Percentiles rank a stretch among this genome's conserved stretches.
These are phyloP conservation scores for Anas acuta DNA, from an alignment of 2,797 vertebrate genomes.

Conservation along the genomic window DNA sequence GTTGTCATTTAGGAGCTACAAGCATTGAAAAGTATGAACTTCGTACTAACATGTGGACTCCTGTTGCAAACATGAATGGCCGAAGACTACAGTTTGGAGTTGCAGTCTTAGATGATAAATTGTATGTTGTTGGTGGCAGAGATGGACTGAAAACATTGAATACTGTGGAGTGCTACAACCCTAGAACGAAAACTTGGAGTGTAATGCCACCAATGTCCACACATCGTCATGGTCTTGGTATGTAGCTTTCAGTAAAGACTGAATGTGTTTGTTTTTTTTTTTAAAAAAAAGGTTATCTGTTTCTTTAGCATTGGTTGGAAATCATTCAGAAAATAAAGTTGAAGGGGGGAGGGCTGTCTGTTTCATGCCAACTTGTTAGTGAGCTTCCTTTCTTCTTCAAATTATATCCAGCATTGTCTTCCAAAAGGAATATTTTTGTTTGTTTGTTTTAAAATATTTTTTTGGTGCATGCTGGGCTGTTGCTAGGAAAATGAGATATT, in stretches of 20 bases:
- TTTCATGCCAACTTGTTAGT: not conserved
- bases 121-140: slow-evolving; percentile 96
- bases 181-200: slow-evolving; percentile 94
- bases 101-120: slow-evolving; percentile 90
- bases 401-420: not conserved
- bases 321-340: not conserved
- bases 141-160: slow-evolving; percentile 97
- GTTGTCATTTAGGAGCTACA: slow-evolving; percentile 87
- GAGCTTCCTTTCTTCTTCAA: not conserved
- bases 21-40: slow-evolving; percentile 98
- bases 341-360: not conserved
- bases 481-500: not conserved
- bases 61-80: slow-evolving; percentile 96
- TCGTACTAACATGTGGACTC: slow-evolving; percentile 91
- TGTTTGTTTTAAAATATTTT: not conserved
- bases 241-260: slow-evolving; percentile 33
- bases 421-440: not conserved
- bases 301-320: not conserved
- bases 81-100: slow-evolving; percentile 95
- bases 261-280: not conserved
- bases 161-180: slow-evolving; percentile 97
- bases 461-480: not conserved
- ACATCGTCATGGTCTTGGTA: slow-evolving; percentile 95
- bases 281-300: not conserved
- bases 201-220: slow-evolving; percentile 99